Conservation (phyloP, 2,797 vertebrate genomes). For the Oryzias sinensis region DNA sequence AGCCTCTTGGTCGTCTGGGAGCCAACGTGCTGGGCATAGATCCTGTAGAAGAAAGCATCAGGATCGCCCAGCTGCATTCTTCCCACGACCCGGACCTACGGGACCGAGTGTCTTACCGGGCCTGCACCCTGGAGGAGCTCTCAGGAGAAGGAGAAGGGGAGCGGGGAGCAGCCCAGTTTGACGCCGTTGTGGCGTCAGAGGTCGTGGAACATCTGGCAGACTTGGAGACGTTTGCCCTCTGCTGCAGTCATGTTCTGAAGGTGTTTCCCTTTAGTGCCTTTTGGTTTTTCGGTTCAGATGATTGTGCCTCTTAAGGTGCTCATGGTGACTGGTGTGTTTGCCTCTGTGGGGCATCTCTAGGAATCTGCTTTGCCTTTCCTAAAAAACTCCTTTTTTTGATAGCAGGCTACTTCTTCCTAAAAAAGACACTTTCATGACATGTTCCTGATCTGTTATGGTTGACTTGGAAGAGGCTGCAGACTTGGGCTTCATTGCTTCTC, state of each 20-base stretch:
- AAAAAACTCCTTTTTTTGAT: too few species aligned
- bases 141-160: constrained; percentile 56
- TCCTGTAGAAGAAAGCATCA: constrained; percentile 89
- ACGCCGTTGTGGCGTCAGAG: constrained; percentile 92
- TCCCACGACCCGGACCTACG: constrained; percentile 85
- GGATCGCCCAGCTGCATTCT: constrained; percentile 85
- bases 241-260: constrained; percentile 87
- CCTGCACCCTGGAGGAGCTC: constrained; percentile 88
- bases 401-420: too few species aligned
- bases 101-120: constrained; percentile 81
- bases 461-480: too few species aligned
- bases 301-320: constrained; percentile 8
- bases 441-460: too few species aligned
- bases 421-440: too few species aligned
- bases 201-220: constrained; percentile 94
- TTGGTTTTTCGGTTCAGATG: constrained; percentile 16
- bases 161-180: constrained; percentile 78
- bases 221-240: constrained; percentile 86
- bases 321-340: constrained; percentile 28
- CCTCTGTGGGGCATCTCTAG: constrained; percentile 20
- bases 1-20: constrained; percentile 96
- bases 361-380: background rate
- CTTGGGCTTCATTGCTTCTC: too few species aligned
- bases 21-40: constrained; percentile 90
- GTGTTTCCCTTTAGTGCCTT: constrained; percentile 78